phyloP scores from a whole-genome alignment of 2,113 vertebrate genomes.

The Cynoglossus semilaevis region DNA sequence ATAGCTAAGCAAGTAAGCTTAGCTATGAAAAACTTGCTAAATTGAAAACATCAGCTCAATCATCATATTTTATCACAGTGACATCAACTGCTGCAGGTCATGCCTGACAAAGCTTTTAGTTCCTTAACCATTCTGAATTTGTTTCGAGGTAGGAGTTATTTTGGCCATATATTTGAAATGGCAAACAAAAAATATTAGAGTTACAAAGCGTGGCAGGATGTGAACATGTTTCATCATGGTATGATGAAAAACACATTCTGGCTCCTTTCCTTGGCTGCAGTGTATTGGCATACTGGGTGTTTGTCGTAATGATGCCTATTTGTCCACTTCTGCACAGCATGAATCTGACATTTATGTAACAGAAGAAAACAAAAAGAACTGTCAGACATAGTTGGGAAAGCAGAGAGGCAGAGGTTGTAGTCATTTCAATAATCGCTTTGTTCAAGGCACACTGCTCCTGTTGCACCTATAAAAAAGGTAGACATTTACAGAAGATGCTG shows the following conservation, averaged over 20 bases:
- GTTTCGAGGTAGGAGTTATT: too few relatives aligned
- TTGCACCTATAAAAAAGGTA: conserved; percentile 8
- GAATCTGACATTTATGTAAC: not conserved
- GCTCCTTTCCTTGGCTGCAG: too few relatives aligned
- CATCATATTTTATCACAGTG: conserved; percentile 1
- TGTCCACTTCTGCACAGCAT: not conserved
- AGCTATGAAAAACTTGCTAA: too few relatives aligned
- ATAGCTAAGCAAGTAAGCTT: too few relatives aligned
- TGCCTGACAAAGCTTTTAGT: not conserved
- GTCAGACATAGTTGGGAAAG: not conserved
- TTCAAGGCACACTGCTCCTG: not conserved
- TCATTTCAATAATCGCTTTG: not conserved
- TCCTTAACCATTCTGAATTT: too few relatives aligned
- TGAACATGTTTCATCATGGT: too few relatives aligned
- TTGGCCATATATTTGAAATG: too few relatives aligned
- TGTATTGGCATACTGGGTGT: too few relatives aligned
- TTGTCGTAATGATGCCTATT: not conserved
- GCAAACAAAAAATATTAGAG: too few relatives aligned
- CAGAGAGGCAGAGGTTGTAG: not conserved
- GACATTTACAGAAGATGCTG: conserved; percentile 24
- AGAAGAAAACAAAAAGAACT: not conserved
- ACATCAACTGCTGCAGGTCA: conserved; percentile 7
- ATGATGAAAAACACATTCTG: too few relatives aligned
- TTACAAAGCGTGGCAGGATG: too few relatives aligned
- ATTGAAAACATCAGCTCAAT: too few relatives aligned